These are phyloP conservation scores for Columba janthina DNA, from an alignment of 2,113 vertebrate genomes.

Conservation along the genomic window DNA sequence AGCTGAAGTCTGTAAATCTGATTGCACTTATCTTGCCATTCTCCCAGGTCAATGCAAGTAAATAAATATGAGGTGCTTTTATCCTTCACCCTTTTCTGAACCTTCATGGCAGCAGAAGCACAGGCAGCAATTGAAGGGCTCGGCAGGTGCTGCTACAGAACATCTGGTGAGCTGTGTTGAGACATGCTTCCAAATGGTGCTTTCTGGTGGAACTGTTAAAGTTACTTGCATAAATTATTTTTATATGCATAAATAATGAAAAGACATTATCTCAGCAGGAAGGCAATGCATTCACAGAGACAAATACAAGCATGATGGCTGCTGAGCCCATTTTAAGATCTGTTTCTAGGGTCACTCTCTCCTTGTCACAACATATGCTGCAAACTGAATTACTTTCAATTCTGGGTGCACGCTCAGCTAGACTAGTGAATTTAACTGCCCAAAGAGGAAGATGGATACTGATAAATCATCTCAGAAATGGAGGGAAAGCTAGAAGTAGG, in stretches of 20 bases:
- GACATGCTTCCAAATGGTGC: constrained; percentile 1
- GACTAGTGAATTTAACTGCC: neutral
- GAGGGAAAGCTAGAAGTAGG: neutral
- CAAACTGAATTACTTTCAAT: neutral
- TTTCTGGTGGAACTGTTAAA: constrained; percentile 10
- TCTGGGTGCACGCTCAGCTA: neutral
- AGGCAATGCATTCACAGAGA: neutral
- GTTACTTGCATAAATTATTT: neutral
- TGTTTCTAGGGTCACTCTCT: neutral
- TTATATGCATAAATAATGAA: neutral
- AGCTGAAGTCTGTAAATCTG: neutral
- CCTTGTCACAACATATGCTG: neutral
- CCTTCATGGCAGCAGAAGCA: neutral
- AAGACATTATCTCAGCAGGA: neutral
- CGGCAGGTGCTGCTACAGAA: neutral
- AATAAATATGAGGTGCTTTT: neutral
- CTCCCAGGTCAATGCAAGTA: neutral
- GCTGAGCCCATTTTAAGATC: neutral
- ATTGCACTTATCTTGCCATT: neutral
- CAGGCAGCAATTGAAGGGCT: neutral
- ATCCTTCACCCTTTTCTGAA: neutral
- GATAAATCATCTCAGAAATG: neutral
- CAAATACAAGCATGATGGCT: neutral
- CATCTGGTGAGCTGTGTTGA: constrained; percentile 15
- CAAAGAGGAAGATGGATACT: neutral